Conservation (phyloP, 1,140 invertebrate genomes). For the Phymorhynchus buccinoides region DNA sequence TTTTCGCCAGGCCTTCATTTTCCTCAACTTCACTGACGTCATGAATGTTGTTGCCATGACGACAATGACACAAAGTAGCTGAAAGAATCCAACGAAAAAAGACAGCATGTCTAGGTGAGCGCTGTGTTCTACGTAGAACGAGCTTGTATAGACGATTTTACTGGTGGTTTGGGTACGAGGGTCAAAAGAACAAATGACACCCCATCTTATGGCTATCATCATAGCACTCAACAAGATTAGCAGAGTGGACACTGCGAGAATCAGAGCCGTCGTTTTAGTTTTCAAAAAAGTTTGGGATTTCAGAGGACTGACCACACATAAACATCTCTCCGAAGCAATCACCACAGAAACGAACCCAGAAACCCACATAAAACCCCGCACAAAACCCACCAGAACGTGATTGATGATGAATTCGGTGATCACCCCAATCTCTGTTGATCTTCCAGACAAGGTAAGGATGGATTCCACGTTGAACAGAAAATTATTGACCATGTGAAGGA, state of each 20-base stretch:
- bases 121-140: background rate
- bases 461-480: background rate
- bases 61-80: background rate
- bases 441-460: background rate
- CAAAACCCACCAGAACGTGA: background rate
- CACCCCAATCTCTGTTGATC: background rate
- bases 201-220: background rate
- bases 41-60: no score
- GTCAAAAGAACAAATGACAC: background rate
- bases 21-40: no score
- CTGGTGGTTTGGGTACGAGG: background rate
- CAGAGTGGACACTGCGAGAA: background rate
- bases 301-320: conserved; percentile 24
- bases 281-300: background rate
- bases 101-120: background rate
- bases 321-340: background rate
- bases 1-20: no score
- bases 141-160: background rate
- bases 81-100: background rate
- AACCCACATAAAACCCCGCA: background rate
- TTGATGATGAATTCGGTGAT: background rate
- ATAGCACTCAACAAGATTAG: background rate
- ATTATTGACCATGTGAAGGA: background rate
- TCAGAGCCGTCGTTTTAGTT: background rate
- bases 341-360: background rate